Evolutionary conservation across 1,140 invertebrate genomes (phyloP).

Genomic region (Aphaenogaster floridana): DNA sequence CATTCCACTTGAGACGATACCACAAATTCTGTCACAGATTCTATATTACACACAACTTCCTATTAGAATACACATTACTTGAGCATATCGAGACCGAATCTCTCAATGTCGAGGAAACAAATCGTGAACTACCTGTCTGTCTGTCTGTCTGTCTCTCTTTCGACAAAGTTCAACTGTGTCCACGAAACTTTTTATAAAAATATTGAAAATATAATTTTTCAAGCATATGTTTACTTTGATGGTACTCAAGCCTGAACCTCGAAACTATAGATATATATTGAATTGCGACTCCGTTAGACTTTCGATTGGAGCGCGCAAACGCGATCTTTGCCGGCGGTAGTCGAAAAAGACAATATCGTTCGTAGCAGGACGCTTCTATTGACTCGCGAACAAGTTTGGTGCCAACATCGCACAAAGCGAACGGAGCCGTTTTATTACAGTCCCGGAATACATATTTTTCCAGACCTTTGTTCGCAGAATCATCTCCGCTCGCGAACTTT

Average conservation of each 20-base stretch:
- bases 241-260: background rate
- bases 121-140: background rate
- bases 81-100: background rate
- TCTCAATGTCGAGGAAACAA: background rate
- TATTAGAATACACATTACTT: conserved; percentile 3
- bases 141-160: background rate
- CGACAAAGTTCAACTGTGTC: background rate
- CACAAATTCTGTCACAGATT: conserved; percentile 34
- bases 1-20: conserved; percentile 17
- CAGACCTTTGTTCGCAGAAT: conserved; percentile 16
- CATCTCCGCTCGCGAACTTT: conserved; percentile 23
- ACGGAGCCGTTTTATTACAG: conserved; percentile 24
- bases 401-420: conserved; percentile 19
- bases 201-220: background rate
- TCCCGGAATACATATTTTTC: conserved; percentile 20
- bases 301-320: conserved; percentile 8
- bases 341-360: conserved; percentile 50
- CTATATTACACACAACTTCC: background rate
- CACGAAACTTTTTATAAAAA: background rate
- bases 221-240: background rate
- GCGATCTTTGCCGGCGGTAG: conserved; percentile 2
- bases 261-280: background rate
- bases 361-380: conserved; percentile 14
- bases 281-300: conserved; percentile 1
- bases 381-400: conserved; percentile 41